Conservation (phyloP, 2,797 vertebrate species). For the Meda fulgida region DNA sequence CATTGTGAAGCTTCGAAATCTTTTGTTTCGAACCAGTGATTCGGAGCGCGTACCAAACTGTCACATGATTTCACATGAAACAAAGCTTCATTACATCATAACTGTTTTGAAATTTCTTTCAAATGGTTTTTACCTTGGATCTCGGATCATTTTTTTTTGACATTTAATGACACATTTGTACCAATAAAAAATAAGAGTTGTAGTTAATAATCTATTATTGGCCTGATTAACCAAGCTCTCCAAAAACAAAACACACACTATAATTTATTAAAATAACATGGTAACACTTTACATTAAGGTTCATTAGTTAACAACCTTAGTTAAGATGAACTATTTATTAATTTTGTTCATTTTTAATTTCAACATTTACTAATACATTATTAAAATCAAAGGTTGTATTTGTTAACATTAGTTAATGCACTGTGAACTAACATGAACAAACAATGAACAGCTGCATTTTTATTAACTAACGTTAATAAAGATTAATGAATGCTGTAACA, state of each 20-base stretch:
- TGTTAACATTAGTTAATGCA: too few species aligned
- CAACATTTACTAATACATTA: too few species aligned
- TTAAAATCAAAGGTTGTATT: too few species aligned
- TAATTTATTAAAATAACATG: neutral
- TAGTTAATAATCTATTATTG: neutral
- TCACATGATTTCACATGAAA: neutral
- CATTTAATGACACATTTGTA: neutral
- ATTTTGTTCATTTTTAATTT: too few species aligned
- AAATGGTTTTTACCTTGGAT: neutral
- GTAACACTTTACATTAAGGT: neutral
- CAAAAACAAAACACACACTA: neutral
- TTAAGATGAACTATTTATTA: too few species aligned
- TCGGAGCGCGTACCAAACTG: neutral
- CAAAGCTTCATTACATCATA: neutral
- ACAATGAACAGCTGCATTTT: too few species aligned
- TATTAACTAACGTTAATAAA: too few species aligned
- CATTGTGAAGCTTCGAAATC: neutral
- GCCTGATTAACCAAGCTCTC: neutral
- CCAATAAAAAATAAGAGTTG: too few species aligned
- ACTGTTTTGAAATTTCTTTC: neutral
- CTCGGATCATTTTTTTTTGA: neutral
- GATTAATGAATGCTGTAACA: too few species aligned
- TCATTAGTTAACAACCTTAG: too few species aligned
- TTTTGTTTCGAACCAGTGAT: neutral
- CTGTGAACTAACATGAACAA: too few species aligned